These are phyloP conservation scores for Epizoanthus stellaris DNA, from an alignment of 92 coral and sea anemone species.

Conservation along the genomic window DNA sequence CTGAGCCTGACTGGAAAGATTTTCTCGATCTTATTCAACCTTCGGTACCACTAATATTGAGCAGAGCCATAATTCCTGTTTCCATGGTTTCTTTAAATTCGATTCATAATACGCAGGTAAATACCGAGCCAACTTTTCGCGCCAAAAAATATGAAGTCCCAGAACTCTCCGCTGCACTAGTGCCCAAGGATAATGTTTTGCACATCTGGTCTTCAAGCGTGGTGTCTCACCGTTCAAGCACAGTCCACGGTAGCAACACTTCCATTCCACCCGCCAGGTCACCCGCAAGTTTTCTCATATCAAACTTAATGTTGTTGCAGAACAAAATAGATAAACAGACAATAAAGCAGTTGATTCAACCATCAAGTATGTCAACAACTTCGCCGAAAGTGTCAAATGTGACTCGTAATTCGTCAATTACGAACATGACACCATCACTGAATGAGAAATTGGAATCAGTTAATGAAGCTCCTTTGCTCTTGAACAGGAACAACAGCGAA, in stretches of 20 bases:
- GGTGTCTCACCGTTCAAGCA: not conserved
- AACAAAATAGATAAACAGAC: constrained; percentile 42
- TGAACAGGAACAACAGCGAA: not conserved
- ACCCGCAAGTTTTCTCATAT: constrained; percentile 21
- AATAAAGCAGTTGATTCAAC: constrained; percentile 64
- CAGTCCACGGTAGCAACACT: not conserved
- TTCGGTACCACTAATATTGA: constrained; percentile 29
- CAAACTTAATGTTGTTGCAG: constrained; percentile 51
- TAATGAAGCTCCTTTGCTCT: not conserved
- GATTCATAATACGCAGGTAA: not conserved
- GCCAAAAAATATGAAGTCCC: not conserved
- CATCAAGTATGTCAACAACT: constrained; percentile 75
- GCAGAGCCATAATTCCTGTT: not conserved
- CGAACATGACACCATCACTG: constrained; percentile 73
- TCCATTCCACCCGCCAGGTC: constrained; percentile 33
- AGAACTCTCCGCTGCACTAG: not conserved
- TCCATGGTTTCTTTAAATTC: not conserved
- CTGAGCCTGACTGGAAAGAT: constrained; percentile 50
- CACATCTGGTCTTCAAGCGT: not conserved
- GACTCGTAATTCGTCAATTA: constrained; percentile 58
- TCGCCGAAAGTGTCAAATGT: constrained; percentile 21
- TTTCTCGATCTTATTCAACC: constrained; percentile 71
- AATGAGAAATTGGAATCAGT: not conserved
- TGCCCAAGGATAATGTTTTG: not conserved
- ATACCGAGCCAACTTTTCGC: not conserved